Percentiles rank a stretch among this genome's conserved stretches.
These are phyloP conservation scores for Acromyrmex heyeri DNA, from an alignment of 1,140 invertebrate species.

Conservation along the genomic window DNA sequence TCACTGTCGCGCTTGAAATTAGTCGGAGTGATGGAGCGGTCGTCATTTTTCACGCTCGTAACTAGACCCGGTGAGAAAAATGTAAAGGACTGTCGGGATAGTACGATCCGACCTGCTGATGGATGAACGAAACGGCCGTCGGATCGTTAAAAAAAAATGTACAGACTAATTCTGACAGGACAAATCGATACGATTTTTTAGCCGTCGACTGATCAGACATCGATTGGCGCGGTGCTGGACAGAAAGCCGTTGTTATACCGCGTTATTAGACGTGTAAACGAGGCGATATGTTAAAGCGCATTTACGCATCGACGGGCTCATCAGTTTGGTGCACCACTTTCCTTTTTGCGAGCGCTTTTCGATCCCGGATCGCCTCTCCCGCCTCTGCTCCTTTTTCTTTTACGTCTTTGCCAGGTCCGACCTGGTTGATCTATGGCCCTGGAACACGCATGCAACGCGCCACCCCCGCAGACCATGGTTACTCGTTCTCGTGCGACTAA, in stretches of 20 bases:
- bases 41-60: conserved; percentile 66
- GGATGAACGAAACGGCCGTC: conserved; percentile 21
- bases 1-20: conserved; percentile 67
- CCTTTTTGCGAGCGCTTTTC: conserved; percentile 60
- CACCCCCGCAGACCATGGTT: conserved; percentile 77
- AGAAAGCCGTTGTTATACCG: conserved; percentile 29
- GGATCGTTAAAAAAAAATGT: conserved; percentile 51
- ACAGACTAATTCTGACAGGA: conserved; percentile 49
- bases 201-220: conserved; percentile 54
- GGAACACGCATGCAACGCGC: conserved; percentile 80
- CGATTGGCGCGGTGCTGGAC: conserved; percentile 14
- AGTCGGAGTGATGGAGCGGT: conserved; percentile 60
- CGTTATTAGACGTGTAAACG: conserved; percentile 56
- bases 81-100: conserved; percentile 45
- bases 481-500: conserved; percentile 77
- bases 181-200: conserved; percentile 60
- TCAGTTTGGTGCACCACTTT: conserved; percentile 52
- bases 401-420: conserved; percentile 70
- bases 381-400: conserved; percentile 66
- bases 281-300: conserved; percentile 47
- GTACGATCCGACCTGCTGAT: conserved; percentile 27
- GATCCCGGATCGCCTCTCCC: conserved; percentile 15
- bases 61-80: conserved; percentile 63
- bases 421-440: conserved; percentile 79
- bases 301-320: conserved; percentile 45